Evolutionary conservation across 2,113 vertebrate genomes (phyloP).

Genomic region (Corythornis cristatus): DNA sequence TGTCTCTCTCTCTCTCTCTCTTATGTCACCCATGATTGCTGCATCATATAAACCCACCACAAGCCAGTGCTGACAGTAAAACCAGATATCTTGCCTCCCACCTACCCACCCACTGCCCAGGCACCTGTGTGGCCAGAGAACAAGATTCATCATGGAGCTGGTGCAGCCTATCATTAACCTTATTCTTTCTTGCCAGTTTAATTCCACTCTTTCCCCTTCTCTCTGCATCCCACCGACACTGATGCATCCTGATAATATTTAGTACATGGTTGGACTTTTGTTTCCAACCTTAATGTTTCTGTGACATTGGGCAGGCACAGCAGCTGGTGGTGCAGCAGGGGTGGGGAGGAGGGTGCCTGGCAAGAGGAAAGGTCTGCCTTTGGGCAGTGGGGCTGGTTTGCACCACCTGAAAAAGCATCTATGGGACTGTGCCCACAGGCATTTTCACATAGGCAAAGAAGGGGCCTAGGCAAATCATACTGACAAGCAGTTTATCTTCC

Average conservation of each 20-base stretch:
- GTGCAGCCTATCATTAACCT: not conserved
- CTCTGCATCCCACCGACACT: accelerated
- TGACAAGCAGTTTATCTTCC: not conserved
- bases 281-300: no score
- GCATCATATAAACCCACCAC: not conserved
- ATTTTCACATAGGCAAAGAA: not conserved
- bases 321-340: not conserved
- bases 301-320: not conserved
- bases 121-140: not conserved
- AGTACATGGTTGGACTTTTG: no score
- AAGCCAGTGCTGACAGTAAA: not conserved
- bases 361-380: not conserved
- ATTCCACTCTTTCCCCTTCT: not conserved
- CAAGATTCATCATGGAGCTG: not conserved
- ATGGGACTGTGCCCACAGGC: not conserved
- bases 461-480: not conserved
- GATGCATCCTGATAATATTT: no score
- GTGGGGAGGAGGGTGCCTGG: not conserved
- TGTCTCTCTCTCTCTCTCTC: not conserved
- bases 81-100: not conserved
- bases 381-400: not conserved
- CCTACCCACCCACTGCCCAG: not conserved
- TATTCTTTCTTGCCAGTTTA: not conserved
- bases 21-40: not conserved
- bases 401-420: not conserved